Base-by-base conservation (phyloP, 2,113 vertebrate species). In the Theristicus caerulescens region DNA sequence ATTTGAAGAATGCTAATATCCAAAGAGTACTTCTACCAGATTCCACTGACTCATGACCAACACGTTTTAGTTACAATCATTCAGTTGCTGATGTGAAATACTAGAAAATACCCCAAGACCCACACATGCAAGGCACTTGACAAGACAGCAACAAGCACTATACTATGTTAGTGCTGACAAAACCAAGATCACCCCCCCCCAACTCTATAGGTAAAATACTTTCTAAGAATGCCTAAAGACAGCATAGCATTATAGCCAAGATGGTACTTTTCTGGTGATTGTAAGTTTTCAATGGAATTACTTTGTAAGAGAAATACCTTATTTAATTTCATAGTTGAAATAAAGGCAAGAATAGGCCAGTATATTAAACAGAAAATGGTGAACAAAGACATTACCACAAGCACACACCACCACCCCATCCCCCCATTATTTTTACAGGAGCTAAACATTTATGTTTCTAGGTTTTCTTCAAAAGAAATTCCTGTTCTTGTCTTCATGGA, bases 21-120 rank as follows among this genome's bases (percentile, higher is more conserved):
- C 22, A 12, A 64, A 47, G 16, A 82, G 32, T n/a, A 71, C 34
- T 66, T 71, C 36, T 29, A 65, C 21, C 32, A 46, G 32, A 78
- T 82, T 58, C 38, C 38, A 71, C 8, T 27, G 27, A 76, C 87
- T 72, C 49, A 19, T 9, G 17, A 62, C 55, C 61, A 62, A 49
- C 10, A 29, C 0, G 0, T 47, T 82, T 72, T 46, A 72, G 34
- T 67, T 69, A 51, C 0, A 5, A 62, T 12, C 24, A 69, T 58
- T 14, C 40, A 59, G 38, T 22, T 58, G 32, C 12, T 66, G 24
- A 92, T 16, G 16, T 34, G 61, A 79, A 73, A 78, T 54, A 51
- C 7, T 26, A 70, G 38, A 72, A 72, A 86, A 64, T 19, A 80
- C 4, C 11, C 6, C 18, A 32, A 64, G 32, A 59, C 5, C 4